A percentile compares a stretch with the other conserved stretches of the same genome.
Evolutionary conservation across 1,140 invertebrate species (phyloP).

Genomic region (Megalopta genalis): DNA sequence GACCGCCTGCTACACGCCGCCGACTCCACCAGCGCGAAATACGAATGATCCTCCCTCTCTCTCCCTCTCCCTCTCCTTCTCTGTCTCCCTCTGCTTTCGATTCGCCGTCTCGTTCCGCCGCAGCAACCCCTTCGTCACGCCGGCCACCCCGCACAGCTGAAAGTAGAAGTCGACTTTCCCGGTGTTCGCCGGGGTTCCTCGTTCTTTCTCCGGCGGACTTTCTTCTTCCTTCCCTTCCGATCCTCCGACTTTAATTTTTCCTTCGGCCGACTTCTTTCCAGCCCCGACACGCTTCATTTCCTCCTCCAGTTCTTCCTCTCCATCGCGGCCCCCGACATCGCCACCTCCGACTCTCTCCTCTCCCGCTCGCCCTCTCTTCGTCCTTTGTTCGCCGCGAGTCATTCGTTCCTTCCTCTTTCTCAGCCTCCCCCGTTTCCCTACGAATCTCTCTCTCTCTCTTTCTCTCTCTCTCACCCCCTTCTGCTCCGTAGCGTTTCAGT

Average conservation of each 20-base stretch:
- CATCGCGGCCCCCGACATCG: background rate
- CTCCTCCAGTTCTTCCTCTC: background rate
- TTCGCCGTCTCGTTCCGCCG: background rate
- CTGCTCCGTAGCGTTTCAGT: no score
- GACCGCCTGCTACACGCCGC: conserved; percentile 19
- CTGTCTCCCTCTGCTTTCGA: no score
- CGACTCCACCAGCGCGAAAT: conserved; percentile 23
- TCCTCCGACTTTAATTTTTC: conserved; percentile 31
- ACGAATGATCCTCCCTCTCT: conserved; percentile 15
- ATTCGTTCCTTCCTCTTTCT: background rate
- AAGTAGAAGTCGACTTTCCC: background rate
- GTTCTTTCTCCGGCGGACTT: background rate
- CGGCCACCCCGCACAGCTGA: background rate
- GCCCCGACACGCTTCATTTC: conserved; percentile 35
- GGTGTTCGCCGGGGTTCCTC: background rate
- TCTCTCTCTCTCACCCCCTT: no score
- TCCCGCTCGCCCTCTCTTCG: background rate
- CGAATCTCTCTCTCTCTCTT: background rate
- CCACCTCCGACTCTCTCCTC: background rate
- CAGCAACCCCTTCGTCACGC: background rate
- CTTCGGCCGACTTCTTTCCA: conserved; percentile 9
- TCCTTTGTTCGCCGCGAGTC: background rate
- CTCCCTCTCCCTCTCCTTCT: no score
- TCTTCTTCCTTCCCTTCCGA: conserved; percentile 6
- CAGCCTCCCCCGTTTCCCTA: background rate